Evolutionary conservation across 2,797 vertebrate species (phyloP).

Genomic region (Urosaurus nigricauda): DNA sequence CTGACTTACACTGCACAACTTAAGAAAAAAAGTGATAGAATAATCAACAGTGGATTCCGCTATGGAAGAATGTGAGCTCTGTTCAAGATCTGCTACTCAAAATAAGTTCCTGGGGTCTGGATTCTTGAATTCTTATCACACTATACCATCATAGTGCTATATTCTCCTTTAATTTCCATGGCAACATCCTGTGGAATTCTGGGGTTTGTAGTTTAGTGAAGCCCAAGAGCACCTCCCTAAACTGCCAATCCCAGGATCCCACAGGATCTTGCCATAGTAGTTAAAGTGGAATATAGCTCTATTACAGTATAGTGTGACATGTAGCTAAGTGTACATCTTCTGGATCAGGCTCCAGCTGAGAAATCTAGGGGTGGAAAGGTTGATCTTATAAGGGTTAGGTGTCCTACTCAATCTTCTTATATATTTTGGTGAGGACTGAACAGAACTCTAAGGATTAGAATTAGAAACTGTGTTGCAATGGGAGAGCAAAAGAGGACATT

Average conservation of each 20-base stretch:
- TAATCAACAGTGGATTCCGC: not conserved
- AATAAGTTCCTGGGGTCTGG: not conserved
- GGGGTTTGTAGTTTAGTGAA: no score
- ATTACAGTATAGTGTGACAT: no score
- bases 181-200: no score
- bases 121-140: not conserved
- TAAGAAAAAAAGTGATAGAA: not conserved
- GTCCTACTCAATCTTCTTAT: not conserved
- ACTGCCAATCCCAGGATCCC: no score
- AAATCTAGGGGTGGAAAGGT: not conserved
- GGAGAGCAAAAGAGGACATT: no score
- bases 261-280: no score
- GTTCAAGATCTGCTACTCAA: not conserved
- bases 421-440: not conserved
- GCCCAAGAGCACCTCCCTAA: no score
- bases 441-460: not conserved
- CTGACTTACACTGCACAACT: not conserved
- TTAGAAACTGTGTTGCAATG: no score
- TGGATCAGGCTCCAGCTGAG: not conserved
- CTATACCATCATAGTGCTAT: no score
- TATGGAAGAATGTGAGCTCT: not conserved
- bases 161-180: no score
- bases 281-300: no score
- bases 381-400: not conserved
- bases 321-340: not conserved